Evolutionary conservation across 2,113 vertebrate genomes (phyloP).

Genomic region (Lathamus discolor): DNA sequence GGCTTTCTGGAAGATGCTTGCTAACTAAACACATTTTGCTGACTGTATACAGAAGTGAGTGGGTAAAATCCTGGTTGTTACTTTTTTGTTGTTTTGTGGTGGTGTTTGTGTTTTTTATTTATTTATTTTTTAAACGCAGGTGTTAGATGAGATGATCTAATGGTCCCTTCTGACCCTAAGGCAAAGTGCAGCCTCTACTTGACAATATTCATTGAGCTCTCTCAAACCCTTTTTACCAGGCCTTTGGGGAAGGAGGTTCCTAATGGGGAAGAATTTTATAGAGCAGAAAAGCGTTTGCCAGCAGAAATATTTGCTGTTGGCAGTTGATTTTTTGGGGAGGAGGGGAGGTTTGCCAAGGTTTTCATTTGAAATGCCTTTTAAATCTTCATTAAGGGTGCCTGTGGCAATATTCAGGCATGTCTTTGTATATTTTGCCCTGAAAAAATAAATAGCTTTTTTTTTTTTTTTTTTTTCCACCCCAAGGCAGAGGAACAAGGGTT

Average conservation of each 20-base stretch:
- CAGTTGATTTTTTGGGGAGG: not conserved
- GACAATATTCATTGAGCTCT: not conserved
- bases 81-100: not conserved
- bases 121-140: conserved; percentile 13
- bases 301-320: conserved; percentile 56
- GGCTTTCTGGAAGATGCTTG: not conserved
- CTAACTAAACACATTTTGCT: not conserved
- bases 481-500: not conserved
- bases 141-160: conserved; percentile 59
- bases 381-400: conserved; percentile 18
- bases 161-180: conserved; percentile 33
- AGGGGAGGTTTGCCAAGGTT: conserved; percentile 1
- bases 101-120: too few species aligned
- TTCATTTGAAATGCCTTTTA: conserved; percentile 37
- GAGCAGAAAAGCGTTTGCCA: conserved; percentile 44
- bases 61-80: not conserved
- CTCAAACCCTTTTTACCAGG: conserved; percentile 44
- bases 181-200: conserved; percentile 1
- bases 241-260: conserved; percentile 51
- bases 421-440: not conserved
- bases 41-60: not conserved
- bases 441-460: not conserved
- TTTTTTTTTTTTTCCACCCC: not conserved
- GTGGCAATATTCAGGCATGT: not conserved
- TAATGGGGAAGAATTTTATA: conserved; percentile 42